Percentiles rank a stretch among this genome's conserved stretches.
Evolutionary conservation across 1,140 invertebrate species (phyloP).

Genomic region (Caenorhabditis brenneri): DNA sequence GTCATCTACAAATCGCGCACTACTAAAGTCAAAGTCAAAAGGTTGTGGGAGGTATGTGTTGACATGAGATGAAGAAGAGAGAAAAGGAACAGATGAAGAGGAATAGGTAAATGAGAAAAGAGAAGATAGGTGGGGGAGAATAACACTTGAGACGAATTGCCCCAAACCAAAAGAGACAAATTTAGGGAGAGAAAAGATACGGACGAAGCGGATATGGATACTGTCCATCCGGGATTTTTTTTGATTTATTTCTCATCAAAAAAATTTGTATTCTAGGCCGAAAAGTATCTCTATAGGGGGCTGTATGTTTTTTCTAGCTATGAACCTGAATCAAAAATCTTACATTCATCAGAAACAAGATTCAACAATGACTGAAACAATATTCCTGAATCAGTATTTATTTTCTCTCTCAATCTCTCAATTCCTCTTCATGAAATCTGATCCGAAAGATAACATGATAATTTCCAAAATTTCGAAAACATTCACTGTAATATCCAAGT

Average conservation of each 20-base stretch:
- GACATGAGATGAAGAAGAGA: constrained; percentile 1
- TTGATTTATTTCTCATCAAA: background rate
- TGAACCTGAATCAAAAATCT: no score
- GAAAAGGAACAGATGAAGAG: constrained; percentile 26
- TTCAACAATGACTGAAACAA: no score
- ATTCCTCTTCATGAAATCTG: background rate
- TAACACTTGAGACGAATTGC: constrained; percentile 4
- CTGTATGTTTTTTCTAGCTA: no score
- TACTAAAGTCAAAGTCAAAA: constrained; percentile 37
- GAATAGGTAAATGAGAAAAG: constrained; percentile 61
- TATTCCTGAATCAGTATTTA: no score
- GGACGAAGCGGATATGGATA: constrained; percentile 45
- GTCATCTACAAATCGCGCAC: background rate
- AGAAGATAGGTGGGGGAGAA: constrained; percentile 28
- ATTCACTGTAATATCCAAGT: background rate
- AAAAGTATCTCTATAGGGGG: no score
- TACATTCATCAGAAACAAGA: no score
- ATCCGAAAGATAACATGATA: background rate
- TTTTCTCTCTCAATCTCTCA: no score
- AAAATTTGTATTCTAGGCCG: background rate
- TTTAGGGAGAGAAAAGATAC: constrained; percentile 56
- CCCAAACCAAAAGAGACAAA: constrained; percentile 11
- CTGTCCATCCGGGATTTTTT: background rate
- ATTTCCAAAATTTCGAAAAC: background rate
- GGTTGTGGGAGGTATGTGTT: background rate